Base-by-base conservation (phyloP, 2,797 vertebrate genomes). In the Lacerta agilis region DNA sequence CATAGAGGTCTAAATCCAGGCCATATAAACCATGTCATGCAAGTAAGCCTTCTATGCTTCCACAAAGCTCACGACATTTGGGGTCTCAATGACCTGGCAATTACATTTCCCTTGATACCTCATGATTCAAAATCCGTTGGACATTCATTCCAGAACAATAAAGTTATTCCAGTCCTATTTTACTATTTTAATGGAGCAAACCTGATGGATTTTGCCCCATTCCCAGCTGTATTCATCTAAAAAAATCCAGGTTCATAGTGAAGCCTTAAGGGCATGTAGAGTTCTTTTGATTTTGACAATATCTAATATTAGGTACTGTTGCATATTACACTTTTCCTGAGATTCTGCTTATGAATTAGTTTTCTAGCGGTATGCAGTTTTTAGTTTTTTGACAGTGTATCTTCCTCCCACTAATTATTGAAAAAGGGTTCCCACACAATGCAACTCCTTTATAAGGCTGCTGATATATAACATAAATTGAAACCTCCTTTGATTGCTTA, bases 401-500 rank as follows among this genome's bases (percentile, higher is more conserved):
- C 36, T 61, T 43, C 20, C 43, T 87, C 49, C 17, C 33, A 25
- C 36, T 67, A 18, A 76, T 29, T 79, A 61, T 72, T 45, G 20
- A 29, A 73, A 79, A 25, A 84, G 85, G 58, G 80, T 36, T 73
- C 33, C 67, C 29, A 27, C 71, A 72, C n/a, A 66, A 38, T 49
- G 11, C 29, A 64, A 33, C 23, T 61, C 23, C 38, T 41, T 73
- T 78, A 55, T 36, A 55, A 49, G 36, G 45, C 15, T 58, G 45
- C 11, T 33, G 10, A 73, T 64, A 82, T 9, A 36, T 75, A 71
- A 55, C 5, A 20, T 17, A 69, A 23, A 61, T 43, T 41, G 20
- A 82, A 82, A 82, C 8, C 55, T 27, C 55, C 58, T 83, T 78
- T 83, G 66, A 79, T 88, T 79, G 55, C 45, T 69, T 36, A 86